These are phyloP conservation scores for Stegana nigrithorax DNA, from an alignment of 2,888 invertebrate species.

Conservation along the genomic window DNA sequence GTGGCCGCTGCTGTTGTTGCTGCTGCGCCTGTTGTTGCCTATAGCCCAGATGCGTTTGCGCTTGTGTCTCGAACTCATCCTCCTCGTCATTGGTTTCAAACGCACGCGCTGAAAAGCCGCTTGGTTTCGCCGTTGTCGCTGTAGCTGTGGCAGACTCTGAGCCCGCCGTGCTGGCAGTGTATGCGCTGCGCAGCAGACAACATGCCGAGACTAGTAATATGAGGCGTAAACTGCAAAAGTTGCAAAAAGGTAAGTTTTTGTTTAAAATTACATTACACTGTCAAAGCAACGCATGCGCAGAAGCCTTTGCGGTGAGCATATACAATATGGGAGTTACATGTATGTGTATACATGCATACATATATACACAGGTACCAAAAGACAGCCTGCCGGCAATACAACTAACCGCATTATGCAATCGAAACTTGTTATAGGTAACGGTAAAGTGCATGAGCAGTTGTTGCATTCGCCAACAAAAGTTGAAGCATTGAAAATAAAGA, in stretches of 20 bases:
- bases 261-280: too few species aligned
- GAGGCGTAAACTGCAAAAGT: slow-evolving; percentile 51
- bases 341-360: too few species aligned
- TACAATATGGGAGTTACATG: too few species aligned
- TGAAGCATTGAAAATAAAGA: not conserved
- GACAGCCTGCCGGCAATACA: not conserved
- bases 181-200: slow-evolving; percentile 47
- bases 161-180: slow-evolving; percentile 48
- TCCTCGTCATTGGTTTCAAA: slow-evolving; percentile 53
- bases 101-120: slow-evolving; percentile 63
- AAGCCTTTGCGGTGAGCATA: too few species aligned
- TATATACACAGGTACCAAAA: too few species aligned
- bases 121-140: slow-evolving; percentile 62
- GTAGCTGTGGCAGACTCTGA: slow-evolving; percentile 43
- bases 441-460: too few species aligned
- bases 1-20: slow-evolving; percentile 48
- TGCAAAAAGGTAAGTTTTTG: not conserved
- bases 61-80: slow-evolving; percentile 66
- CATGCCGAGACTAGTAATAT: slow-evolving; percentile 56
- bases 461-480: not conserved
- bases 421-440: slow-evolving; percentile 10
- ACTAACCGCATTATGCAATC: slow-evolving; percentile 13
- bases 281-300: too few species aligned
- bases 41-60: slow-evolving; percentile 66
- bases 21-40: slow-evolving; percentile 40